These are phyloP conservation scores for Liodrosophila aerea DNA, from an alignment of 2,888 invertebrate genomes.

Conservation along the genomic window DNA sequence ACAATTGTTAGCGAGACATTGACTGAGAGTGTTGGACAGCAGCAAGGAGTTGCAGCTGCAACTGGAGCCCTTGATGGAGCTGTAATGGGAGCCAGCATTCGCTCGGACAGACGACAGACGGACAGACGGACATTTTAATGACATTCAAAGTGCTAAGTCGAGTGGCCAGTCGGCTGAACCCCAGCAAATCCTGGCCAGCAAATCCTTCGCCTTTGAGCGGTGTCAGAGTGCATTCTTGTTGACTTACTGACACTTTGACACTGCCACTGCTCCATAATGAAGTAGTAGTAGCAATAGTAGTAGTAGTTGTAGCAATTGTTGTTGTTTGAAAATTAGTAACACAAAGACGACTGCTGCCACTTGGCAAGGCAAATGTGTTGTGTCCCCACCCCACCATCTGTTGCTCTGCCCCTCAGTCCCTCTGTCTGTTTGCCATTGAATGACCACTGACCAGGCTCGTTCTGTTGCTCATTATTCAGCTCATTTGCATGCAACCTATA, in stretches of 20 bases:
- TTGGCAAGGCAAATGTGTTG: too few species aligned
- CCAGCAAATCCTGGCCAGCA: slow-evolving; percentile 19
- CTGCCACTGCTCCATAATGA: slow-evolving; percentile 42
- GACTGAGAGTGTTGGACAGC: slow-evolving; percentile 60
- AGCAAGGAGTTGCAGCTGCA: not conserved
- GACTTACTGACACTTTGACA: slow-evolving; percentile 74
- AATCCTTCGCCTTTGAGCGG: slow-evolving; percentile 40
- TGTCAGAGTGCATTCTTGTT: slow-evolving; percentile 74
- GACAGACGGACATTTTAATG: slow-evolving; percentile 61
- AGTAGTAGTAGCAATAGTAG: slow-evolving; percentile 24
- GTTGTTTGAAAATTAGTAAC: slow-evolving; percentile 66
- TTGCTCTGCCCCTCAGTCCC: not conserved
- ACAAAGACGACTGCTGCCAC: slow-evolving; percentile 33
- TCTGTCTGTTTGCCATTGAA: slow-evolving; percentile 19
- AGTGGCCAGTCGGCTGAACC: slow-evolving; percentile 48
- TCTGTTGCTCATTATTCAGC: slow-evolving; percentile 71
- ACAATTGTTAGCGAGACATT: slow-evolving; percentile 78
- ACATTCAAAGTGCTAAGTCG: slow-evolving; percentile 76
- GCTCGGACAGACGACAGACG: not conserved
- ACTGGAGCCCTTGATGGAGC: not conserved
- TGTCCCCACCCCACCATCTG: not conserved
- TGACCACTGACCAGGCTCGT: slow-evolving; percentile 13
- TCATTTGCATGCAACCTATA: slow-evolving; percentile 73
- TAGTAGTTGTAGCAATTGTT: slow-evolving; percentile 19
- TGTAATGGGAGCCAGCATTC: not conserved